Base-by-base conservation (phyloP, 2,888 invertebrate species). In the Heliconius aoede region DNA sequence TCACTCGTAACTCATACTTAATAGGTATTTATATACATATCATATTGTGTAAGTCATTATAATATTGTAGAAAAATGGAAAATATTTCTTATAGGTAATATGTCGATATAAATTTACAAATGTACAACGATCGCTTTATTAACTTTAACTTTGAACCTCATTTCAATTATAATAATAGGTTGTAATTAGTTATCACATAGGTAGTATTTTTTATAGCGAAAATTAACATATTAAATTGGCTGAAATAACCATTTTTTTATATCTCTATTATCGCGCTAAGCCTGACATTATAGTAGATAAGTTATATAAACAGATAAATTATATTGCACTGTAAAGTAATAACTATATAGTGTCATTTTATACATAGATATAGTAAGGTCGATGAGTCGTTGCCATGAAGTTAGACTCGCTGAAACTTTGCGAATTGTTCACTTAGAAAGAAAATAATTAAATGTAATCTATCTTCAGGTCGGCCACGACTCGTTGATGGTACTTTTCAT, bases 231-330 rank as follows among this genome's bases (percentile, higher is more conserved):
- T 18, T 36, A 72, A 60, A 61, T 36, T 24, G 72, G 18, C 21
- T 36, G 24, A 69, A 69, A 51, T 55, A 8, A 69, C 55, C 30
- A 26, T 72, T 72, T 61, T 72, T 40, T 72, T 61, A 72, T 61
- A 61, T 61, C 72, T 61, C 36, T 72, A 72, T 60, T 36, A 72
- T 72, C 72, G 40, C 40, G 58, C 9, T 61, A 40, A 72, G 24
- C 28, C 61, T 40, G 58, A 11, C 36, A 13, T 72, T 36, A 60
- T 9, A 9, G 13, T 61, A 72, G 60, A 61, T 61, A 58, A 60
- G 32, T 11, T 21, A 26, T 60, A 58, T 60, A 61, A 36, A 72
- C 40, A 72, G 60, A 72, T 61, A 72, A 61, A 72, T 72, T 72
- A 61, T 40, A 60, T 15, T 58, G 26, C n/a, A 26, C 21, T 21